Evolutionary conservation across 2,888 invertebrate genomes (phyloP).

Genomic region (Caenorhabditis panamensis): DNA sequence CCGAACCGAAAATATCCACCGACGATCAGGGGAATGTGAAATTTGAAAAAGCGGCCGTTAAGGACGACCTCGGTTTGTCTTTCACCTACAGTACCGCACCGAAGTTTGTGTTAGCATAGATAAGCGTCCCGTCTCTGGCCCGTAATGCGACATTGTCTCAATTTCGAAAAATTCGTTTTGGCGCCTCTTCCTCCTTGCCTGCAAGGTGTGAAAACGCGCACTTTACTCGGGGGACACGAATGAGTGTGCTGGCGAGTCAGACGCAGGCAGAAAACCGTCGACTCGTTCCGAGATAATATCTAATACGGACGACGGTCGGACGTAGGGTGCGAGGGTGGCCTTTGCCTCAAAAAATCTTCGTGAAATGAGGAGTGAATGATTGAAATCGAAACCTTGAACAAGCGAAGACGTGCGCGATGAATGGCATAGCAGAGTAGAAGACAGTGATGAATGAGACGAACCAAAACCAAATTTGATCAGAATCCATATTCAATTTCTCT

Average conservation of each 20-base stretch:
- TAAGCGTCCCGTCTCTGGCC: slow-evolving; percentile 23
- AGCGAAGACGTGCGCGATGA: slow-evolving; percentile 33
- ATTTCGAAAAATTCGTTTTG: slow-evolving; percentile 38
- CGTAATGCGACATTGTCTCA: background rate
- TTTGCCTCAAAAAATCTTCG: slow-evolving; percentile 36
- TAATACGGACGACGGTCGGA: slow-evolving; percentile 33
- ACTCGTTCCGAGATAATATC: slow-evolving; percentile 58
- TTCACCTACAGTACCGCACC: slow-evolving; percentile 43
- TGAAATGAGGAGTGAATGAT: slow-evolving; percentile 29
- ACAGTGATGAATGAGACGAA: slow-evolving; percentile 29
- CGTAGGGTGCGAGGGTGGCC: slow-evolving; percentile 28
- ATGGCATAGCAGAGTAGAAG: slow-evolving; percentile 13
- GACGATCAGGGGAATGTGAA: slow-evolving; percentile 25
- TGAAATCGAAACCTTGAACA: slow-evolving; percentile 57
- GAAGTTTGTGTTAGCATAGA: slow-evolving; percentile 58
- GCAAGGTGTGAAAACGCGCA: slow-evolving; percentile 59
- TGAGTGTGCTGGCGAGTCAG: background rate
- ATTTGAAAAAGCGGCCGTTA: slow-evolving; percentile 23
- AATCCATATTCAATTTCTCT: background rate
- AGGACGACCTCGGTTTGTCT: slow-evolving; percentile 25
- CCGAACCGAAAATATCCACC: too few relatives aligned
- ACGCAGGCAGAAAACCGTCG: slow-evolving; percentile 14
- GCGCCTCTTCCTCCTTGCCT: slow-evolving; percentile 21
- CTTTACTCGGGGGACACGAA: slow-evolving; percentile 19
- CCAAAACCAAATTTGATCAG: background rate